Evolutionary conservation across 2,797 vertebrate genomes (phyloP).

Genomic region (Danio tinwini): DNA sequence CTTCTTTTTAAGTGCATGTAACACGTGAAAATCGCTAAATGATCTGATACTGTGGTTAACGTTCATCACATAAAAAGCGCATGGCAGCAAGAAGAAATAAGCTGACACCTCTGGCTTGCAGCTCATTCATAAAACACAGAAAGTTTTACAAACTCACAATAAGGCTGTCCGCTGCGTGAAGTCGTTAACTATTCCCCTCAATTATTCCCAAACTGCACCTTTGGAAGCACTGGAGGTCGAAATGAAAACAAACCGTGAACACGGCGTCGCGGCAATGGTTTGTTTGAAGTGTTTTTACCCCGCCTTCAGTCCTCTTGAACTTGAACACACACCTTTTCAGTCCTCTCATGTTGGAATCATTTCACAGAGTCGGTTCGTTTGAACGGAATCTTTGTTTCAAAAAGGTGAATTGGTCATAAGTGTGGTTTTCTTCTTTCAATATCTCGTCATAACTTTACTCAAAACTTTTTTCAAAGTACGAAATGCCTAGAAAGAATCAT

Average conservation of each 20-base stretch:
- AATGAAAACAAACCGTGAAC: neutral
- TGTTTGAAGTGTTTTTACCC: constrained; percentile 35
- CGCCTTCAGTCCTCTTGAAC: constrained; percentile 18
- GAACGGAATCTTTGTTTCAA: neutral
- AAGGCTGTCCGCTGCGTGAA: neutral
- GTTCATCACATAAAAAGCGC: neutral
- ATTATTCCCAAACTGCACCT: constrained; percentile 1
- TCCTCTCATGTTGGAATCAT: neutral
- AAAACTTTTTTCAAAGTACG: too few species aligned
- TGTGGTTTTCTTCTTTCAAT: too few species aligned
- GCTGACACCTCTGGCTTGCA: neutral
- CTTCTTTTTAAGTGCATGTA: neutral
- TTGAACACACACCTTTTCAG: constrained; percentile 5
- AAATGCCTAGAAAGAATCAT: too few species aligned
- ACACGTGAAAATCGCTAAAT: neutral
- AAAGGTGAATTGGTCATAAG: neutral
- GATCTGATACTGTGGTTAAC: neutral
- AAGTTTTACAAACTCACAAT: constrained; percentile 25
- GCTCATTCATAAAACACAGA: neutral
- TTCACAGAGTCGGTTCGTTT: neutral
- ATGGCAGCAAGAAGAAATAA: neutral
- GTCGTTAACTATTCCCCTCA: neutral
- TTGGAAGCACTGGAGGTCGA: neutral
- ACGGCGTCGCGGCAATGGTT: constrained; percentile 5
- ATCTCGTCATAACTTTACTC: too few species aligned